phyloP scores from a whole-genome alignment of 2,888 invertebrate genomes.

The Margaritifera margaritifera region DNA sequence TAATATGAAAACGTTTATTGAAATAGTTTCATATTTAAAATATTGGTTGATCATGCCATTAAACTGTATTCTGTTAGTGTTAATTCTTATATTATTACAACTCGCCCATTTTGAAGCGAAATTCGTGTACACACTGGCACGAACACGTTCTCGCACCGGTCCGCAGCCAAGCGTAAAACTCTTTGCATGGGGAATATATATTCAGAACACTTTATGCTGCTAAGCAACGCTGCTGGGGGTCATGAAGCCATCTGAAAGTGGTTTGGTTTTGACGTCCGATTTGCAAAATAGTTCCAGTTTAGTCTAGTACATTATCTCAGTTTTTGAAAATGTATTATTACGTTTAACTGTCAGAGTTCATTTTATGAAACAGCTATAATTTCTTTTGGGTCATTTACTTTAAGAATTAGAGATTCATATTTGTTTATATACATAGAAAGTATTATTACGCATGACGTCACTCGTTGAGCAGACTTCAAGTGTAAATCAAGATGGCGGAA shows the following conservation, averaged over 20 bases:
- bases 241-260: conserved; percentile 43
- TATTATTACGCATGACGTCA: conserved; percentile 31
- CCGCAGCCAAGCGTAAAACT: too few species aligned
- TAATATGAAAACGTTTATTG: too few species aligned
- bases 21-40: too few species aligned
- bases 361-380: conserved; percentile 11
- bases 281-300: conserved; percentile 17
- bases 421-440: conserved; percentile 1
- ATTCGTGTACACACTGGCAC: too few species aligned
- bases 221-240: conserved; percentile 59
- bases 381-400: neutral
- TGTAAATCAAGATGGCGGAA: conserved; percentile 69
- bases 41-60: too few species aligned
- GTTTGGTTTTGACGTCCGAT: conserved; percentile 26
- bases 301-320: neutral
- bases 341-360: neutral
- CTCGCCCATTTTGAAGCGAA: too few species aligned
- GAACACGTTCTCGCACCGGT: too few species aligned
- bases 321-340: neutral
- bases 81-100: too few species aligned
- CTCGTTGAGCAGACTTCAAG: conserved; percentile 26
- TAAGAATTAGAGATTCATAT: neutral
- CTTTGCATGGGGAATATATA: conserved; percentile 29
- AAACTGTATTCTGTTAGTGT: too few species aligned
- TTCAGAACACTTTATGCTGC: conserved; percentile 61